Evolutionary conservation across 1,140 invertebrate species (phyloP), one percentile per base, ranked within the genome.

Genomic region (Akabosia matsudoensis): DNA sequence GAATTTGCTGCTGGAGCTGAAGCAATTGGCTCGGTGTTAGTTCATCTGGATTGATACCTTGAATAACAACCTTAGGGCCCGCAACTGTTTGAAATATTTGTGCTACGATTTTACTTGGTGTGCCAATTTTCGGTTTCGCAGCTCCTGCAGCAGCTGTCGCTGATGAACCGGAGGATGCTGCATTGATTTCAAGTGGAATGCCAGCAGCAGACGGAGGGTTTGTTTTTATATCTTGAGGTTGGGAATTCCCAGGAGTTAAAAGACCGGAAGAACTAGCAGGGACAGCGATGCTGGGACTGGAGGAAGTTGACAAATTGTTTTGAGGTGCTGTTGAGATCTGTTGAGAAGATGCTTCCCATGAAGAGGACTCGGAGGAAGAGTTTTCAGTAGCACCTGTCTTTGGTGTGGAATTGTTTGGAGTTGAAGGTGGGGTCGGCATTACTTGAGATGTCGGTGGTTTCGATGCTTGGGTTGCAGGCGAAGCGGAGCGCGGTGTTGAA

Each of bases 1-100:
- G 94, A 0, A 95, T 92, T 87, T 95, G 93, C 80, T 93, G 91
- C 82, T 94, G 92, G 0, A 95, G 91, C 76, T 92, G 87, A 0
- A 90, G 88, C 70, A 94, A 82, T 84, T 95, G 93, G 76, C 92
- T 91, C 0, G 89, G 90, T 0, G 92, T 92, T 76, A 95, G 91
- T 78, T 93, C 91, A 67, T 92, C 90, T 0, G 92, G 92, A 76
- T 92, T 91, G 2, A 94, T 84, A 3, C 93, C 93, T 83, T 94
- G 92, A 22, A 95, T 82, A 2, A 94, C 91, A 78, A 95, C 94
- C 75, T 92, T 87, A 1, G 92, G 92, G 0, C 93, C 93, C 80
- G 93, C 90, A 37, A 89, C 88, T 0, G 92, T 93, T 83, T 93
- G 92, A 81, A 94, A 91, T 16, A 94, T 91, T 84, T 91, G 86